Base-by-base conservation (phyloP, 2,797 vertebrate species). In the Aeoliscus strigatus region DNA sequence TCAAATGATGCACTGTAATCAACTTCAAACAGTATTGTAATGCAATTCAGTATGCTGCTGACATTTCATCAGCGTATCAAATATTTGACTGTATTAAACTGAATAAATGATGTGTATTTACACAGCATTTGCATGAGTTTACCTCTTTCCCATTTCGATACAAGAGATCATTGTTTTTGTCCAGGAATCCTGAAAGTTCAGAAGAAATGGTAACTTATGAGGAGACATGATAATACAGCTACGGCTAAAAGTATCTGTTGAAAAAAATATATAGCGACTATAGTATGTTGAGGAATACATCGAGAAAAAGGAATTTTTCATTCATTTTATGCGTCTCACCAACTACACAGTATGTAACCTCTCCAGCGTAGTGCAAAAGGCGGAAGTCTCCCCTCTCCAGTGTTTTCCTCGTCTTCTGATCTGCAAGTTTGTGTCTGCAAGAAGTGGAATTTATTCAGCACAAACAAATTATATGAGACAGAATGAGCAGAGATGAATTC, bases 91-190 rank as follows among this genome's bases (percentile, higher is more conserved):
- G 13, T 36, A 27, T 8, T 0, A 4, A 44, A 16, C 27, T 0
- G 15, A 64, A 36, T 60, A 50, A n/a, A n/a, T n/a, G n/a, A n/a
- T n/a, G n/a, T n/a, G n/a, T n/a, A n/a, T n/a, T n/a, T n/a, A n/a
- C n/a, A n/a, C n/a, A n/a, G n/a, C n/a, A n/a, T n/a, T n/a, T n/a
- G n/a, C n/a, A n/a, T n/a, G n/a, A n/a, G n/a, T n/a, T n/a, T n/a
- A 96, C 95, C 84, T 98, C 94, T 85, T 98, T 98, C 48, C 94
- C 85, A 74, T 94, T 95, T 72, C 92, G 89, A 73, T 94, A 97
- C 46, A 98, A 82, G 0, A 98, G 86, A 31, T 98, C 93, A 2
- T 93, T 97, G 82, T 98, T 98, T 84, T 98, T 98, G 75, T 97
- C 95, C 73, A 98, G 79, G 80, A 98, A 98, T 46, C 94, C 95